Evolutionary conservation across 2,888 invertebrate genomes (phyloP).

Genomic region (Schizotus pectinicornis): DNA sequence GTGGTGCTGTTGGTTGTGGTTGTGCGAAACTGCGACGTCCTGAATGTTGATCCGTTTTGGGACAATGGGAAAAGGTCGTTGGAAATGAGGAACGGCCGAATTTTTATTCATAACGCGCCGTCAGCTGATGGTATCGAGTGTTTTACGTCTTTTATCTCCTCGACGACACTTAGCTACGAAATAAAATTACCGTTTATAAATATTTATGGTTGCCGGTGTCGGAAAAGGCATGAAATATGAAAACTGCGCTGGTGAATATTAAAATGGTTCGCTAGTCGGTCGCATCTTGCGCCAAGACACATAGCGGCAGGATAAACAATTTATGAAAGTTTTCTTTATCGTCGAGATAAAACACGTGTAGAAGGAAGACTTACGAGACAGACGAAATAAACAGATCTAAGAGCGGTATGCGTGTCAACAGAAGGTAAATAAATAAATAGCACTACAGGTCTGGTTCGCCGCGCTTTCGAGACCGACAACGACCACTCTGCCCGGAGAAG

Average conservation of each 20-base stretch:
- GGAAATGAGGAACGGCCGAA: no score
- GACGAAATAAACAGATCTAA: constrained; percentile 29
- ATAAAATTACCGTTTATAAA: neutral
- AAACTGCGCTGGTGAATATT: constrained; percentile 1
- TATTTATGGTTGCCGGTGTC: neutral
- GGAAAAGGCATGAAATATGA: neutral
- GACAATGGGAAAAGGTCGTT: no score
- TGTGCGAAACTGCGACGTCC: no score
- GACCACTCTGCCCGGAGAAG: no score
- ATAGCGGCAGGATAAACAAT: constrained; percentile 18
- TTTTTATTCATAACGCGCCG: constrained; percentile 7
- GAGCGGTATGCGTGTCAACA: constrained; percentile 32
- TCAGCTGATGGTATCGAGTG: no score
- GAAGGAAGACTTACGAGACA: constrained; percentile 32
- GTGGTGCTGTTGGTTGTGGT: no score
- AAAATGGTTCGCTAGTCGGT: constrained; percentile 2
- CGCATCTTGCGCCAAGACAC: constrained; percentile 8
- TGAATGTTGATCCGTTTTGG: no score
- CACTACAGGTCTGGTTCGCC: neutral
- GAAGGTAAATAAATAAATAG: constrained; percentile 32
- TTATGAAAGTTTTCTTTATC: constrained; percentile 24
- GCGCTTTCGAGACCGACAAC: no score
- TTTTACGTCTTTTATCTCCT: neutral
- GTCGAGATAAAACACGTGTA: constrained; percentile 32
- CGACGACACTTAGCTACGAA: neutral